Conservation (phyloP, 1,140 invertebrate genomes). For the Eriosoma lanigerum region DNA sequence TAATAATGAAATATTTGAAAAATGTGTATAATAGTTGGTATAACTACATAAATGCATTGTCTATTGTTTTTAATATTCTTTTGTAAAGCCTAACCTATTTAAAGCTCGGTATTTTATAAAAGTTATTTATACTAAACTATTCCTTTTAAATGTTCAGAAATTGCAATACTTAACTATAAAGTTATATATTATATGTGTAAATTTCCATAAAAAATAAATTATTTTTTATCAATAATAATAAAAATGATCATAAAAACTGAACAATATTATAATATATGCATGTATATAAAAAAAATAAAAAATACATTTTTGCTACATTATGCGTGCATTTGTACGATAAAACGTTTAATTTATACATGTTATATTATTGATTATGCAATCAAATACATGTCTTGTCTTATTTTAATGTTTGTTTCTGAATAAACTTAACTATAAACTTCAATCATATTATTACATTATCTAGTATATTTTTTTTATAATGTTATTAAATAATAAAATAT, state of each 20-base stretch:
- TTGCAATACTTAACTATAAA: no score
- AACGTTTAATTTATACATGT: slow-evolving; percentile 5
- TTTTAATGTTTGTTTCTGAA: neutral
- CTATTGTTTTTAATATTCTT: no score
- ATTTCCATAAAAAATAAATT: neutral
- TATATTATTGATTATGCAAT: slow-evolving; percentile 21
- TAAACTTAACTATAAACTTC: neutral
- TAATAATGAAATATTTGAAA: no score
- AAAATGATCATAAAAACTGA: slow-evolving; percentile 9
- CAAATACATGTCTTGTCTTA: neutral
- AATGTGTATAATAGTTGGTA: no score
- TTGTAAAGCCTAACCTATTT: no score
- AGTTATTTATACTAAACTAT: no score
- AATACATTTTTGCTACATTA: slow-evolving; percentile 2
- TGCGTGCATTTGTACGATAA: slow-evolving; percentile 20
- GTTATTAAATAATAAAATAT: no score
- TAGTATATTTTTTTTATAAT: no score
- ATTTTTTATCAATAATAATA: neutral
- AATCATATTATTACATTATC: neutral
- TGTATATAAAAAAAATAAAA: neutral
- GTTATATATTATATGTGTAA: no score
- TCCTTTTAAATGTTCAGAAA: no score
- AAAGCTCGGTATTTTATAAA: no score
- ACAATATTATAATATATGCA: neutral
- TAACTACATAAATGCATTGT: no score